Evolutionary conservation across 2,797 vertebrate species (phyloP).

Genomic region (Pseudomugil tenellus): DNA sequence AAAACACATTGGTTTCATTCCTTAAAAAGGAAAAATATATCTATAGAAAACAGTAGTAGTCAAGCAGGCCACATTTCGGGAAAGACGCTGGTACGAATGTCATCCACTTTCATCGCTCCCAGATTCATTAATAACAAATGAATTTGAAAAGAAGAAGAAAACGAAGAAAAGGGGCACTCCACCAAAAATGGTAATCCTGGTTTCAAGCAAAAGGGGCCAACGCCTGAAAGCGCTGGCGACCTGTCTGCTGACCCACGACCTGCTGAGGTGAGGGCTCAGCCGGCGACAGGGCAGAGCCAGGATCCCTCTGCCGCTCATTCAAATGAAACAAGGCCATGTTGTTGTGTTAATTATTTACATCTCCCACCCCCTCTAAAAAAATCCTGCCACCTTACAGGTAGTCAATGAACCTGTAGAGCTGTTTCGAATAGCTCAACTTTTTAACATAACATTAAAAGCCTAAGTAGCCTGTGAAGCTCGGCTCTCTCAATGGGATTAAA

Average conservation of each 20-base stretch:
- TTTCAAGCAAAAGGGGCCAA: conserved; percentile 73
- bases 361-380: conserved; percentile 33
- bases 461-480: conserved; percentile 78
- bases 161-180: conserved; percentile 46
- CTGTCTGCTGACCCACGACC: conserved; percentile 80
- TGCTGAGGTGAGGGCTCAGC: conserved; percentile 74
- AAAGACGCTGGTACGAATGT: conserved; percentile 46
- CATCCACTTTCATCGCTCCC: conserved; percentile 64
- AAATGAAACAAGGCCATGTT: conserved; percentile 83
- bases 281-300: conserved; percentile 71
- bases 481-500: conserved; percentile 84
- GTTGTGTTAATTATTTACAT: conserved; percentile 86
- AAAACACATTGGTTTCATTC: conserved; percentile 36
- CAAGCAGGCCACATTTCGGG: conserved; percentile 20
- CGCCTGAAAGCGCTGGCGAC: conserved; percentile 81
- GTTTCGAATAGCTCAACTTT: conserved; percentile 63
- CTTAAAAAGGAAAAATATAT: neutral
- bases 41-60: neutral
- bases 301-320: conserved; percentile 74
- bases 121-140: conserved; percentile 83
- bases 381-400: conserved; percentile 69
- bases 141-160: neutral
- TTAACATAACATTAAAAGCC: conserved; percentile 79
- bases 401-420: conserved; percentile 67
- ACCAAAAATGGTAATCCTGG: conserved; percentile 85